Percentiles rank a stretch among this genome's conserved stretches.
These are phyloP conservation scores for Salvator merianae DNA, from an alignment of 2,113 vertebrate species.

Conservation along the genomic window DNA sequence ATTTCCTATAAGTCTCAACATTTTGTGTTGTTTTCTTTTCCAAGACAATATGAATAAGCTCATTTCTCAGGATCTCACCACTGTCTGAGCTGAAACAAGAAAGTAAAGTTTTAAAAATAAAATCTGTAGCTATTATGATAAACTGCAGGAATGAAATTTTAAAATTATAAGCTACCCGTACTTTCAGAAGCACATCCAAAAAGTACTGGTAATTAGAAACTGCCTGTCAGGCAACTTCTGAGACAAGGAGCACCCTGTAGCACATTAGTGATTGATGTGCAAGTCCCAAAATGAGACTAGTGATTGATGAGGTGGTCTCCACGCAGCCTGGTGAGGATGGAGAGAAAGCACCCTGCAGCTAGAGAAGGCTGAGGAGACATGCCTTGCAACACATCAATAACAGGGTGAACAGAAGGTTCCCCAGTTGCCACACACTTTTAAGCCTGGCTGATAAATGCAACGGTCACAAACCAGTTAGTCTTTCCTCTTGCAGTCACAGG, in stretches of 20 bases:
- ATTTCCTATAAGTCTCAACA: background rate
- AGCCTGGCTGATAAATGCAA: conserved; percentile 7
- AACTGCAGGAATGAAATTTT: background rate
- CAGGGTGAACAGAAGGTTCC: conserved; percentile 3
- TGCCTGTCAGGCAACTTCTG: background rate
- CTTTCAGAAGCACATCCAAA: background rate
- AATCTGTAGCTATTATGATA: background rate
- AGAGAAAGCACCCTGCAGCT: conserved; percentile 10
- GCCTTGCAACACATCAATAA: conserved; percentile 21
- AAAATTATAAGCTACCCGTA: background rate
- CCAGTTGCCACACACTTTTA: background rate
- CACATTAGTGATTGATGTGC: background rate
- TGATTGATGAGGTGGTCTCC: conserved; percentile 10
- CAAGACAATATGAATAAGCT: background rate
- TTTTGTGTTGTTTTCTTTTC: background rate
- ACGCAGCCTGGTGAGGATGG: background rate
- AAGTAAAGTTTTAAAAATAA: background rate
- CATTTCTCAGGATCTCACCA: background rate
- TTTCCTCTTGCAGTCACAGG: background rate
- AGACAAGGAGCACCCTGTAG: background rate
- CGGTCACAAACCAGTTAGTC: background rate
- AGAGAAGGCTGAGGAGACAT: background rate
- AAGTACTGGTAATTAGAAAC: background rate
- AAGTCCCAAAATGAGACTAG: background rate
- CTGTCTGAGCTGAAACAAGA: background rate